A percentile compares a stretch with the other conserved stretches of the same genome.
phyloP scores from a whole-genome alignment of 1,140 invertebrate species.

The Drosophila kurseongensis region DNA sequence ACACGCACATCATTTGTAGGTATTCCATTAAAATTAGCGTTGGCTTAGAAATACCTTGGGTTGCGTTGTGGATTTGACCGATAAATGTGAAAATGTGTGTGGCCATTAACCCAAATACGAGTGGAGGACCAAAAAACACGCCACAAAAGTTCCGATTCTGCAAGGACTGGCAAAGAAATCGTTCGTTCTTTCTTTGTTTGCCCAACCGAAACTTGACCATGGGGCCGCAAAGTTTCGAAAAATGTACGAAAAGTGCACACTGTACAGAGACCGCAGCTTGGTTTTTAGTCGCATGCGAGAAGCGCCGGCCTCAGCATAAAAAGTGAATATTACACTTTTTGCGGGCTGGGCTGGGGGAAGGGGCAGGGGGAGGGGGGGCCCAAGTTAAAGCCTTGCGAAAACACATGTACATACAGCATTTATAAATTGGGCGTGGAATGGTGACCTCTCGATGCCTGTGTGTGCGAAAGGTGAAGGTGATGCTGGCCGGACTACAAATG shows the following conservation, averaged over 20 bases:
- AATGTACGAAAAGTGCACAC: conserved; percentile 21
- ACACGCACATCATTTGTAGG: neutral
- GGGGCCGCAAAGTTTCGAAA: conserved; percentile 51
- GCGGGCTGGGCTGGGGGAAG: neutral
- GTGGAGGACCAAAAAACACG: conserved; percentile 20
- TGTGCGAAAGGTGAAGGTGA: conserved; percentile 76
- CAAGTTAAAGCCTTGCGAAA: conserved; percentile 36
- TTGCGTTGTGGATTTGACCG: neutral
- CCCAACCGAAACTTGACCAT: conserved; percentile 52
- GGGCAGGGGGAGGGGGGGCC: neutral
- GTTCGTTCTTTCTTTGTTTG: conserved; percentile 33
- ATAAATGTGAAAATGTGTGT: conserved; percentile 10
- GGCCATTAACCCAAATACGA: conserved; percentile 42
- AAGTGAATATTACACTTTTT: conserved; percentile 77
- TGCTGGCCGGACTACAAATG: conserved; percentile 71
- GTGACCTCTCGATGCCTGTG: conserved; percentile 62
- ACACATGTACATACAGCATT: conserved; percentile 73
- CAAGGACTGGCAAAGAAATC: conserved; percentile 27
- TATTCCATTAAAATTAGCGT: neutral
- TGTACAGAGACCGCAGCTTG: conserved; percentile 55
- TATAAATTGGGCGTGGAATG: conserved; percentile 69
- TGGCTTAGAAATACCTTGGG: conserved; percentile 7
- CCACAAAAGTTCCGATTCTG: conserved; percentile 18
- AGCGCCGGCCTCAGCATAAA: conserved; percentile 70
- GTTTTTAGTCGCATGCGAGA: conserved; percentile 62